These are phyloP conservation scores for Orchestia grillus DNA, from an alignment of 1,140 invertebrate species.

Conservation along the genomic window DNA sequence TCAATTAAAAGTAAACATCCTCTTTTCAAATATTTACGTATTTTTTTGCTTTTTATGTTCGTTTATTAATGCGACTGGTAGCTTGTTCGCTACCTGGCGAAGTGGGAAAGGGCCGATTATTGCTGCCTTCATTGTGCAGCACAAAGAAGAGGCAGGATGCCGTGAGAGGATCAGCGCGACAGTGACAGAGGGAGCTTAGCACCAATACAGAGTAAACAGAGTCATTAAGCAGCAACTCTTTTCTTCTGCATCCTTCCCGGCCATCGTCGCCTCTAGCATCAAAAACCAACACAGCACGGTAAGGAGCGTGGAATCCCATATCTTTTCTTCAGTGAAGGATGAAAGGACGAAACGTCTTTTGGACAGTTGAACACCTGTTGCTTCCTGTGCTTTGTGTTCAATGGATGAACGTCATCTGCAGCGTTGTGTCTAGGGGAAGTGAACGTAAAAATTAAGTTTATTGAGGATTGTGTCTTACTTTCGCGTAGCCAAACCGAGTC, in stretches of 20 bases:
- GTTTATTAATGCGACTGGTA: neutral
- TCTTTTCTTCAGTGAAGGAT: neutral
- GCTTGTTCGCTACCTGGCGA: neutral
- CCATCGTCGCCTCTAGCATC: neutral
- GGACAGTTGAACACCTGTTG: neutral
- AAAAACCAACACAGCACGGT: neutral
- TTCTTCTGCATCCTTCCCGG: constrained; percentile 34
- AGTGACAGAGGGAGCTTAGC: constrained; percentile 30
- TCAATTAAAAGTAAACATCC: neutral
- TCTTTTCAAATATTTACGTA: neutral
- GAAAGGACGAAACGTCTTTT: neutral
- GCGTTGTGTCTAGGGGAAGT: neutral
- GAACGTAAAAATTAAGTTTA: neutral
- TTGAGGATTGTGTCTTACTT: neutral
- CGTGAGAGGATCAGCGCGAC: neutral
- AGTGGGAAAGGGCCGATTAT: neutral
- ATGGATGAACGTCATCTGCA: neutral
- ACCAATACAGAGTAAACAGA: constrained; percentile 20
- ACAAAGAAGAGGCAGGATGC: constrained; percentile 21
- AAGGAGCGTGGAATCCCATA: neutral
- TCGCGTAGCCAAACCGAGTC: neutral
- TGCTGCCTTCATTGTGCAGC: neutral
- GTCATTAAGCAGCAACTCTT: constrained; percentile 32
- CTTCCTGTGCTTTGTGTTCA: constrained; percentile 3
- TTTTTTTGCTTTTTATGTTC: neutral